A percentile compares a stretch with the other conserved stretches of the same genome.
These are phyloP conservation scores for Cygnus buccinator DNA, from an alignment of 2,113 vertebrate species.

Conservation along the genomic window DNA sequence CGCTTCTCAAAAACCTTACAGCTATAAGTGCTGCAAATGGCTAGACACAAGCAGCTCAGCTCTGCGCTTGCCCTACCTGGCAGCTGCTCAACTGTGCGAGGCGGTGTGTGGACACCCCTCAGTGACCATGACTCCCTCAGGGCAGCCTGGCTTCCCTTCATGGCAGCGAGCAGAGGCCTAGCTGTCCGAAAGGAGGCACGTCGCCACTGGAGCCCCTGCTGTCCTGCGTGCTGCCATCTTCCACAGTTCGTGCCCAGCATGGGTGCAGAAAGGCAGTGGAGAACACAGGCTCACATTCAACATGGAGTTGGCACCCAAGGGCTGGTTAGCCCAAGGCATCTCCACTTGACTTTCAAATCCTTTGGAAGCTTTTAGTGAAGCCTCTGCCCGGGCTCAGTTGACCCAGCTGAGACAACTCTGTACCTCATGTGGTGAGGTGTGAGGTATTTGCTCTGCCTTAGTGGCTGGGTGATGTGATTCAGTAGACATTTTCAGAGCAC, in stretches of 20 bases:
- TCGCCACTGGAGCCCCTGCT: no score
- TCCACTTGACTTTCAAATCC: not conserved
- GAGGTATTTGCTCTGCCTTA: not conserved
- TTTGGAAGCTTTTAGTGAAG: not conserved
- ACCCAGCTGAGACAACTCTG: not conserved
- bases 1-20: no score
- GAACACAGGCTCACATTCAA: no score
- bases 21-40: no score
- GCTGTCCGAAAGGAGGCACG: not conserved
- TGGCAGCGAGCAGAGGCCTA: not conserved
- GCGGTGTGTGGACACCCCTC: not conserved
- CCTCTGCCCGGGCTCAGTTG: not conserved
- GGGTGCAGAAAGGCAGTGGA: no score
- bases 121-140: not conserved
- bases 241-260: no score
- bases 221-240: no score
- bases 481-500: not conserved
- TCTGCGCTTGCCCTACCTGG: not conserved
- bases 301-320: no score
- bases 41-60: no score
- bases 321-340: not conserved
- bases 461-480: not conserved
- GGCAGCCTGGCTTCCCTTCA: not conserved
- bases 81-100: not conserved
- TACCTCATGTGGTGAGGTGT: not conserved